Evolutionary conservation across 2,797 vertebrate genomes (phyloP).

Genomic region (Lepilemur septentrionalis): DNA sequence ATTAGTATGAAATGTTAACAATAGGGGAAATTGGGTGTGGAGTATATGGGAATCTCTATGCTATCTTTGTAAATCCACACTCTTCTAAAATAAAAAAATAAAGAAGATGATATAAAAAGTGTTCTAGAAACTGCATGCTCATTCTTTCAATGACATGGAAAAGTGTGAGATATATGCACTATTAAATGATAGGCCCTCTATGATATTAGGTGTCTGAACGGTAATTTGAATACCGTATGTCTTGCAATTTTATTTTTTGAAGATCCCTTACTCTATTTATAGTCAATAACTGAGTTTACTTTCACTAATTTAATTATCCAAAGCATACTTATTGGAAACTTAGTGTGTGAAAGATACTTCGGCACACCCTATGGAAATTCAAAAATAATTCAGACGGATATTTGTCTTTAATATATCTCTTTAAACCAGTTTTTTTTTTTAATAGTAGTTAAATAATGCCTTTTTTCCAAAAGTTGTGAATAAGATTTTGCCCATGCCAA

Average conservation of each 20-base stretch:
- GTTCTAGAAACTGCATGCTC: background rate
- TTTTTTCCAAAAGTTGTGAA: background rate
- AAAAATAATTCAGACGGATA: background rate
- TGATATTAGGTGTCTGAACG: background rate
- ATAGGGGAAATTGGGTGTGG: background rate
- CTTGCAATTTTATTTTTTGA: background rate
- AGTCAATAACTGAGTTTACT: background rate
- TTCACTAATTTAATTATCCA: background rate
- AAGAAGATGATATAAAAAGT: background rate
- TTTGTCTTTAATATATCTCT: background rate
- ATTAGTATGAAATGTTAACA: background rate
- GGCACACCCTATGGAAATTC: background rate
- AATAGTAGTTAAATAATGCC: background rate
- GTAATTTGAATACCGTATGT: background rate
- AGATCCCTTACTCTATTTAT: background rate
- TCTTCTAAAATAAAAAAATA: background rate
- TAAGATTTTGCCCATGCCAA: background rate
- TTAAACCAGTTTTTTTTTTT: background rate
- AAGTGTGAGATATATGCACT: background rate
- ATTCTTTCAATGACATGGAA: background rate
- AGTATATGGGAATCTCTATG: background rate
- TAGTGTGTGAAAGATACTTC: background rate
- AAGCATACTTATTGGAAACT: background rate
- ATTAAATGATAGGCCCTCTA: background rate
- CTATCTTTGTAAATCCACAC: background rate